These are phyloP conservation scores for Tragelaphus imberbis DNA, from an alignment of 2,113 vertebrate species.

Conservation along the genomic window DNA sequence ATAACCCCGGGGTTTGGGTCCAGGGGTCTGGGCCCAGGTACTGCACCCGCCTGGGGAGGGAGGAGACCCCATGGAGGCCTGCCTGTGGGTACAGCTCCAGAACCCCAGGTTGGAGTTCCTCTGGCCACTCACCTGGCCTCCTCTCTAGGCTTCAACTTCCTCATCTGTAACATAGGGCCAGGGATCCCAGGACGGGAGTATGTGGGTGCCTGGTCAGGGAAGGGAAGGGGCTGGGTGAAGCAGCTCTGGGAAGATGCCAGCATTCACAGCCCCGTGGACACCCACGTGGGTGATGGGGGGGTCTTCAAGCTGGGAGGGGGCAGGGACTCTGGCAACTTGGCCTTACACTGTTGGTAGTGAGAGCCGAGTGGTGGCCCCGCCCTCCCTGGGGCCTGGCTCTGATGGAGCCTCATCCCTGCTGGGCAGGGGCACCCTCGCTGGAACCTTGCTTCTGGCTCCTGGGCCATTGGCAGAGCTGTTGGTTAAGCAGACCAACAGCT, in stretches of 20 bases:
- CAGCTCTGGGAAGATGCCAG: background rate
- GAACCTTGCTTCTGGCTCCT: background rate
- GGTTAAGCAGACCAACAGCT: constrained; percentile 38
- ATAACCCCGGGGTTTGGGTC: background rate
- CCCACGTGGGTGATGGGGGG: accelerated
- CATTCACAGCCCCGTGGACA: background rate
- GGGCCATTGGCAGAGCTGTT: background rate
- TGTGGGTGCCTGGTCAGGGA: background rate
- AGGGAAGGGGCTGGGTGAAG: background rate
- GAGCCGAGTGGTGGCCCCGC: accelerated
- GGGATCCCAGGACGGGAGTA: background rate
- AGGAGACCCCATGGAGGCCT: background rate
- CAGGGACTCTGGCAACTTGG: background rate
- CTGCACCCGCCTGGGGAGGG: background rate
- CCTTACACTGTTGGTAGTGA: background rate
- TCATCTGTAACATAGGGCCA: background rate
- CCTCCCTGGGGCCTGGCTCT: background rate
- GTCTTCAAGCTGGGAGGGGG: background rate
- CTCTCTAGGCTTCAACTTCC: background rate
- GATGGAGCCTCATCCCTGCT: background rate
- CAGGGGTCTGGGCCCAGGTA: background rate
- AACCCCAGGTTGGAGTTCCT: background rate
- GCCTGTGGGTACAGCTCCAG: background rate
- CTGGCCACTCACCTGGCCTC: background rate
- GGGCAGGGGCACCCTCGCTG: background rate